These are phyloP conservation scores for Catamblyrhynchus diadema DNA, from an alignment of 2,797 vertebrate species.

Conservation along the genomic window DNA sequence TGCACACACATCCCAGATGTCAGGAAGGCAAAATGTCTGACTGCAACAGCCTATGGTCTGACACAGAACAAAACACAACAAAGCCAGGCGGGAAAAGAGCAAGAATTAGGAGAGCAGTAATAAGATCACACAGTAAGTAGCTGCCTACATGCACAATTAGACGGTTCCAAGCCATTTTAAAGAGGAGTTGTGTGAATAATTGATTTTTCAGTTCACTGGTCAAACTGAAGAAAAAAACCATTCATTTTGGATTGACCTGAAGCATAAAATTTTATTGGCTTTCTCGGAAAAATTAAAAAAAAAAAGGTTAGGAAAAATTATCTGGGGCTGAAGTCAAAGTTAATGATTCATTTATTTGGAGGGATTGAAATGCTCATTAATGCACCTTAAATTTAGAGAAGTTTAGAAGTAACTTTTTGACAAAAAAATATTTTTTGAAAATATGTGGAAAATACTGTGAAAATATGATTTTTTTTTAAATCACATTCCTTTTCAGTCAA, in stretches of 20 bases:
- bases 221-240: slow-evolving; percentile 7
- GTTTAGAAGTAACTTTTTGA: neutral
- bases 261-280: slow-evolving; percentile 35
- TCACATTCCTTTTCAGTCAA: neutral
- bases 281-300: neutral
- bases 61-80: neutral
- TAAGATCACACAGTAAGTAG: neutral
- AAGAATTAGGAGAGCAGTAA: neutral
- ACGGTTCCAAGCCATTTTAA: slow-evolving; percentile 16
- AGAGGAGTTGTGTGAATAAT: slow-evolving; percentile 33
- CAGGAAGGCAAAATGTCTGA: neutral
- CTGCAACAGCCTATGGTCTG: neutral
- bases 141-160: slow-evolving; percentile 19
- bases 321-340: neutral
- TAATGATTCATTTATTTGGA: neutral
- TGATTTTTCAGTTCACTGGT: slow-evolving; percentile 43
- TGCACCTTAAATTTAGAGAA: neutral
- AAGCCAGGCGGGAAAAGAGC: neutral
- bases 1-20: neutral
- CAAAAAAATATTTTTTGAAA: neutral
- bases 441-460: neutral
- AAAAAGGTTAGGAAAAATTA: neutral
- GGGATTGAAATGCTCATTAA: neutral
- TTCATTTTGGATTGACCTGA: neutral
- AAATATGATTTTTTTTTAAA: neutral